Evolutionary conservation across 2,797 vertebrate species (phyloP).

Genomic region (Odontamblyopus rebecca): DNA sequence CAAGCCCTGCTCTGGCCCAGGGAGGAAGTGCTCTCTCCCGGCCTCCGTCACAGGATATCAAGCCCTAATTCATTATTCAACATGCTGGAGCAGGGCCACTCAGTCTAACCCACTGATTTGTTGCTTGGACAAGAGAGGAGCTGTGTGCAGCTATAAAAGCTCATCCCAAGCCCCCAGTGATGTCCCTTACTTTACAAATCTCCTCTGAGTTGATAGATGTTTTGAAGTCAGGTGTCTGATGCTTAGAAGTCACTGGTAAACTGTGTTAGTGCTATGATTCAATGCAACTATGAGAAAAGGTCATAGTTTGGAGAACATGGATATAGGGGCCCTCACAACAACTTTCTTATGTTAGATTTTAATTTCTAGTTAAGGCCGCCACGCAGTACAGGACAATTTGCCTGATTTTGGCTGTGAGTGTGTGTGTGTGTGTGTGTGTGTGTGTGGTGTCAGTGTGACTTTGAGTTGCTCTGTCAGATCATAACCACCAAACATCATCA

Average conservation of each 20-base stretch:
- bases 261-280: not conserved
- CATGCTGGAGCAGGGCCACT: conserved; percentile 91
- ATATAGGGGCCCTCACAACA: too few relatives aligned
- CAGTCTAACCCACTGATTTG: conserved; percentile 76
- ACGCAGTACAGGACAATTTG: too few relatives aligned
- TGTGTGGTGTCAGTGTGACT: too few relatives aligned
- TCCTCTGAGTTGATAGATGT: conserved; percentile 22
- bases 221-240: conserved; percentile 19
- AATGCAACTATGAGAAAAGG: not conserved
- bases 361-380: too few relatives aligned
- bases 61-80: conserved; percentile 99
- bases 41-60: conserved; percentile 96
- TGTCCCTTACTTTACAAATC: conserved; percentile 72
- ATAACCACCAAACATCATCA: too few relatives aligned
- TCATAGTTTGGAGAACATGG: too few relatives aligned
- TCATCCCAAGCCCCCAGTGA: conserved; percentile 77
- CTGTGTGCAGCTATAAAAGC: conserved; percentile 48
- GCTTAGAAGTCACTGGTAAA: conserved; percentile 15
- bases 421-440: too few relatives aligned
- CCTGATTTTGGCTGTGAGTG: too few relatives aligned
- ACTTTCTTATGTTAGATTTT: too few relatives aligned
- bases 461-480: too few relatives aligned
- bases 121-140: conserved; percentile 62
- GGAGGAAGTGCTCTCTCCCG: conserved; percentile 98
- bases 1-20: conserved; percentile 95